Base-by-base conservation (phyloP, 2,113 vertebrate genomes). In the Datnioides undecimradiatus region DNA sequence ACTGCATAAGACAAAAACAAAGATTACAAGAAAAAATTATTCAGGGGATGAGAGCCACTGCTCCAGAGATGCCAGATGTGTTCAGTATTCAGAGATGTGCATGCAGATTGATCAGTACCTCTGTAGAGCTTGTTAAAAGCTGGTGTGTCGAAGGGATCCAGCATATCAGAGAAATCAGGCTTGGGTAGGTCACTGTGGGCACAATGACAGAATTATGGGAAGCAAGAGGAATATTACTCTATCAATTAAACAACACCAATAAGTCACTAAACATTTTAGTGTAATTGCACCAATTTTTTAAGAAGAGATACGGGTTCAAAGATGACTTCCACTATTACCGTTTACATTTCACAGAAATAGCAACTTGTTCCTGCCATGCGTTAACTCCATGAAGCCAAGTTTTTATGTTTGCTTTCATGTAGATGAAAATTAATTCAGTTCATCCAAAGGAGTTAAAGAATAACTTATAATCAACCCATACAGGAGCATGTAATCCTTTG, bases 41-140 rank as follows among this genome's bases (percentile, higher is more conserved):
- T 52, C 16, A 59, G 4, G 59, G 62, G 14, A 17, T 70, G 13
- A 29, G 34, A 34, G 63, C 10, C 38, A 12, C 17, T 9, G 45
- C 55, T 69, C 43, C 38, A 49, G 33, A 51, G 25, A 12, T 27
- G 45, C 7, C 36, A 74, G 43, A 52, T 71, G 36, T 85, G 40
- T 23, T 70, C 36, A 48, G 54, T 51, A 62, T 71, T 76, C 57
- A 41, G 48, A 57, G 8, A n/a, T 45, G 34, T 2, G 23, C 3
- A 45, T 33, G 21, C 8, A 23, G 40, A 75, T 29, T 41, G 58
- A 79, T 31, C 31, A 14, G 67, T 88, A 99, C 98, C 97, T 97
- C 95, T 95, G 94, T 99, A 99, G 81, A 99, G 95, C 92, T 96
- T 97, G 94, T 96, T 96, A 91, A 98, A 99, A 70, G 94, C 94